Conservation (phyloP, 1,140 invertebrate species). For the Diabrotica virgifera region DNA sequence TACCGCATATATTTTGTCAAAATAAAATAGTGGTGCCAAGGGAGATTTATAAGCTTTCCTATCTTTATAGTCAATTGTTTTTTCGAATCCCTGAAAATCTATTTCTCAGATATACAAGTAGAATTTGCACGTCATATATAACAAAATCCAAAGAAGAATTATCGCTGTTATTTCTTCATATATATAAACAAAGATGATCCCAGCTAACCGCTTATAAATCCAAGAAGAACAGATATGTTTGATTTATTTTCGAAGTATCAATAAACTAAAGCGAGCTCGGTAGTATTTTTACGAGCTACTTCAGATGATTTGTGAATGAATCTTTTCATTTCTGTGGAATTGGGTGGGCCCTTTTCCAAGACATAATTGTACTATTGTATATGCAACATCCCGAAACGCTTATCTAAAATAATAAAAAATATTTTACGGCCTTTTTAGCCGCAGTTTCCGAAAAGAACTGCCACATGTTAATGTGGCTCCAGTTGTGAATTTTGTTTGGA, state of each 20-base stretch:
- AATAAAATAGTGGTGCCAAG: too few relatives aligned
- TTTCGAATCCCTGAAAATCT: too few relatives aligned
- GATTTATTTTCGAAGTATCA: conserved; percentile 9
- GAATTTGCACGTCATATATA: too few relatives aligned
- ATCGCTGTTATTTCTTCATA: too few relatives aligned
- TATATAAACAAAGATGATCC: too few relatives aligned
- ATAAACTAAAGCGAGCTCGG: background rate
- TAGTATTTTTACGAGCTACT: conserved; percentile 7
- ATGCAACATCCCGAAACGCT: background rate
- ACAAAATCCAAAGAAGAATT: too few relatives aligned
- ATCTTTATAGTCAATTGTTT: too few relatives aligned
- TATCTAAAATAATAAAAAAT: conserved; percentile 3
- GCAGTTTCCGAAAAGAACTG: background rate
- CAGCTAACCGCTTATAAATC: background rate
- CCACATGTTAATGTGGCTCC: background rate
- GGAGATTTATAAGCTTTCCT: too few relatives aligned
- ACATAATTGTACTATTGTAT: background rate
- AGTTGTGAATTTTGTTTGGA: too few relatives aligned
- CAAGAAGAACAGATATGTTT: conserved; percentile 9
- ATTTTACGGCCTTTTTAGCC: background rate
- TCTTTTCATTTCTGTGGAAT: conserved; percentile 6
- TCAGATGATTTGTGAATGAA: conserved; percentile 11
- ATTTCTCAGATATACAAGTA: too few relatives aligned
- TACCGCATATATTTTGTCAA: too few relatives aligned
- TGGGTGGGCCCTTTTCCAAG: conserved; percentile 5